Conservation (phyloP, 2,888 invertebrate species). For the Metalampra italica region DNA sequence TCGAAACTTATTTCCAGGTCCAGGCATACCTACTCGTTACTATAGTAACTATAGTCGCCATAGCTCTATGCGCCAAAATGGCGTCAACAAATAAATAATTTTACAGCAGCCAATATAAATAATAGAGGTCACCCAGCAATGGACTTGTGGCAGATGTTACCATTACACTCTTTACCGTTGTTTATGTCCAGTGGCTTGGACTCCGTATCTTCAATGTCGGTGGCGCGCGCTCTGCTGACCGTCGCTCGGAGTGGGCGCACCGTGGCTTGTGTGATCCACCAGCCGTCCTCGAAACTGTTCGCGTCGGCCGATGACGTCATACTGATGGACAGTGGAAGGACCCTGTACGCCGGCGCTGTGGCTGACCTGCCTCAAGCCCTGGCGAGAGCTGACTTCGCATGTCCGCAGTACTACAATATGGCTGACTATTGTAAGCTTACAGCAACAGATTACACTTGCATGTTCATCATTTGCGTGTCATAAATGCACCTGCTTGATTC, state of each 20-base stretch:
- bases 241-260: conserved; percentile 83
- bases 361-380: conserved; percentile 79
- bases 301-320: conserved; percentile 85
- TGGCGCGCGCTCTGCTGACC: conserved; percentile 78
- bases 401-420: conserved; percentile 88
- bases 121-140: too few relatives aligned
- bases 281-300: conserved; percentile 87
- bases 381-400: conserved; percentile 77
- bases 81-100: too few relatives aligned
- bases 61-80: too few relatives aligned
- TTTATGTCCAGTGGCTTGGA: conserved; percentile 75
- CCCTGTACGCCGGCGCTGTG: conserved; percentile 83
- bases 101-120: too few relatives aligned
- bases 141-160: too few relatives aligned
- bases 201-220: conserved; percentile 83
- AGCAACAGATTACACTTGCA: neutral
- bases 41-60: too few relatives aligned
- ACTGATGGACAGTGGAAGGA: conserved; percentile 82
- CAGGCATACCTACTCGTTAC: too few relatives aligned
- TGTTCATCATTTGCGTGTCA: neutral
- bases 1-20: too few relatives aligned
- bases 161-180: too few relatives aligned
- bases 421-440: conserved; percentile 83
- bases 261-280: conserved; percentile 88
- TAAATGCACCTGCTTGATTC: too few relatives aligned